phyloP scores from a whole-genome alignment of 1,140 invertebrate genomes.

The Mactra quadrangularis region DNA sequence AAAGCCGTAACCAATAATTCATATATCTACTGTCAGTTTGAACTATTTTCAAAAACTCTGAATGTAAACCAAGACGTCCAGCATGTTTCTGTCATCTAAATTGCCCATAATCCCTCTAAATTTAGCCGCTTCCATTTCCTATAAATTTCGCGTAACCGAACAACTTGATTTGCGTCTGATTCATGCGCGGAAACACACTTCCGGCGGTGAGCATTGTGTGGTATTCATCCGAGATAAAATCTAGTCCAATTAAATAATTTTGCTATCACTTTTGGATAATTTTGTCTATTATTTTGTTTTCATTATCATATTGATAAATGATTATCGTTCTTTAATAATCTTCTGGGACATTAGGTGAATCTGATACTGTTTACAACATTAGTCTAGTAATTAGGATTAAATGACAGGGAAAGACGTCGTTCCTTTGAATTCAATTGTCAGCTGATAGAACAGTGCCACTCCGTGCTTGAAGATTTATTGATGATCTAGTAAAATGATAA shows the following conservation, averaged over 20 bases:
- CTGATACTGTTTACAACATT: conserved; percentile 32
- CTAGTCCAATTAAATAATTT: conserved; percentile 57
- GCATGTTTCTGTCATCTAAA: conserved; percentile 46
- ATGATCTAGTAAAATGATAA: background rate
- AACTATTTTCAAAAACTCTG: conserved; percentile 22
- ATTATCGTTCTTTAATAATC: conserved; percentile 47
- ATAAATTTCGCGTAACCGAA: conserved; percentile 57
- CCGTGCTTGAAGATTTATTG: conserved; percentile 4
- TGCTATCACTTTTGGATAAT: conserved; percentile 56
- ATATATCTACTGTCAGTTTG: conserved; percentile 42
- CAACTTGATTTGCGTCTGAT: conserved; percentile 54
- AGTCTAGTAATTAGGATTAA: conserved; percentile 25
- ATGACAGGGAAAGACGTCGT: background rate
- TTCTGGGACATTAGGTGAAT: conserved; percentile 28
- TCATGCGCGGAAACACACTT: conserved; percentile 51
- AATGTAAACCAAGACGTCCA: conserved; percentile 44
- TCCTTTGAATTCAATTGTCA: background rate
- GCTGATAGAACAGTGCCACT: too few relatives aligned
- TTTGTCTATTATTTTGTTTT: conserved; percentile 56
- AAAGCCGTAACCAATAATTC: conserved; percentile 43
- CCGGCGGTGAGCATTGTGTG: conserved; percentile 43
- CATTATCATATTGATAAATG: conserved; percentile 61
- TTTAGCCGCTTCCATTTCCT: conserved; percentile 53
- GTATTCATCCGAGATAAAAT: conserved; percentile 51
- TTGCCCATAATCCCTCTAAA: conserved; percentile 30